Base-by-base conservation (phyloP, 2,797 vertebrate species). In the Sitta carolinensis region DNA sequence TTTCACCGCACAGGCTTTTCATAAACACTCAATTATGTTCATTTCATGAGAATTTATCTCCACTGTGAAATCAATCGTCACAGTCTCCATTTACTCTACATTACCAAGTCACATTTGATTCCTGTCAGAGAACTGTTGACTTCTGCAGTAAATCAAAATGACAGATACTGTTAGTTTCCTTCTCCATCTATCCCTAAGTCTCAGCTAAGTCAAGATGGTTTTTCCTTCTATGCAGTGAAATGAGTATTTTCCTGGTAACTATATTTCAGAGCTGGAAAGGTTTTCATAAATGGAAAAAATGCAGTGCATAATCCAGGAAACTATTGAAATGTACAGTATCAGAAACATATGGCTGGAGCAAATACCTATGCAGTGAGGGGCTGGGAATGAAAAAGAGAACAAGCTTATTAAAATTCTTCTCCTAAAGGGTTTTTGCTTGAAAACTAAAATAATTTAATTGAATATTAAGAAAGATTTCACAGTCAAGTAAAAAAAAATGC, bases 1-100 rank as follows among this genome's bases (percentile, higher is more conserved):
- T 90, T 96, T 97, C 90, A 96, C 94, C 95, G 86, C 25, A 67
- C 54, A 92, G 94, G 62, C 89, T 96, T 94, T 96, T 95, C 93
- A 96, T 90, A 94, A 87, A 90, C 92, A 86, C 66, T 64, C 90
- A 97, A 95, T 96, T 95, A 92, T 34, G 59, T 82, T 93, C 77
- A 72, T 91, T 97, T 97, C 95, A 95, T 96, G 93, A 97, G 97
- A 97, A 97, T 96, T 95, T 95, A 97, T 97, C 96, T 96, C 90
- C 95, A 93, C 97, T 96, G 93, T 97, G 97, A 97, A 97, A 97
- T 96, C 96, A 97, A 95, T 95, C 93, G 36, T 97, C 93, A 97
- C 89, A 88, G 94, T 87, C 95, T 97, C 91, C 89, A 88, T 92
- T 96, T 95, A 96, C 84, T 81, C 90, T 91, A 85, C 95, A 94